Base-by-base conservation (phyloP, 1,140 invertebrate species). In the Parasteatoda tepidariorum region DNA sequence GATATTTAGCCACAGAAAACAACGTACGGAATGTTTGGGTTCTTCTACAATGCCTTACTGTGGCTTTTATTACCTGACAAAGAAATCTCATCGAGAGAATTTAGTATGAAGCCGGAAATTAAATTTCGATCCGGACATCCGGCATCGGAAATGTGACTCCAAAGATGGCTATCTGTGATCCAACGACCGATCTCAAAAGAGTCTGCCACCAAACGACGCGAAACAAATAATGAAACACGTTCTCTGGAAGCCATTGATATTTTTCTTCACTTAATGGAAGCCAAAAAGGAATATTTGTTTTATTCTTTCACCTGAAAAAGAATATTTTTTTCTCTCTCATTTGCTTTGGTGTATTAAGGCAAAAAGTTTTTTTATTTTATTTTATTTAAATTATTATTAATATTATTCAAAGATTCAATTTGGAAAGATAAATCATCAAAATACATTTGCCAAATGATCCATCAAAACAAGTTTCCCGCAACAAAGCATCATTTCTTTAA, bases 101-200 rank as follows among this genome's bases (percentile, higher is more conserved):
- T 26, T 66, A 34, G 74, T 33, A 66, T 6, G 62, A 61, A 64
- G 61, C 61, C 74, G 61, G 61, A 78, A 78, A 78, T 78, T 78
- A 78, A 78, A 78, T 78, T 78, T 78, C 61, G 74, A 78, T 78
- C 74, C 74, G 41, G 28, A 54, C 74, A 66, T 78, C 74, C 74
- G 74, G 74, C 64, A 78, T 64, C 74, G 74, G 41, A 33, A 34
- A 66, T 61, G 38, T 78, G 74, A 66, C 61, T 66, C 41, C 31
- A 15, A 38, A 22, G 74, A 78, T 66, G 62, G 38, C 54, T 61
- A 74, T 74, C 71, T 26, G 28, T 34, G 62, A 78, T 78, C 74
- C 38, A 78, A 31, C 22, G 31, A 62, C 74, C 61, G 74, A 78
- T 78, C 66, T 78, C 74, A 48, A 54, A 78, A 78, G 54, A 24